Evolutionary conservation across 1,140 invertebrate genomes (phyloP).

Genomic region (Drosophila baimaii): DNA sequence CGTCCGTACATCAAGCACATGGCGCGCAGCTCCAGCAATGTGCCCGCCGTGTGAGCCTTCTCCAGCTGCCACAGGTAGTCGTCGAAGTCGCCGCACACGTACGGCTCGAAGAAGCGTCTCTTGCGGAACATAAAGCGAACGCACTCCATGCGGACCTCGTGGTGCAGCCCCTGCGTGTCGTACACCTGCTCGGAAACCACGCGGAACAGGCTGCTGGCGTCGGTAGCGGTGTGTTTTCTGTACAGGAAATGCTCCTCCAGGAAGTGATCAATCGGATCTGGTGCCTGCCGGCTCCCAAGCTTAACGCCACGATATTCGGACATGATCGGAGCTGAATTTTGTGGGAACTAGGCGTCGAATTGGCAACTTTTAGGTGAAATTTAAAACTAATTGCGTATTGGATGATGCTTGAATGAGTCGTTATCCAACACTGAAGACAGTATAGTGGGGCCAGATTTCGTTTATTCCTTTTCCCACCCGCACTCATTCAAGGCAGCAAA

Average conservation of each 20-base stretch:
- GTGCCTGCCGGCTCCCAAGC: not conserved
- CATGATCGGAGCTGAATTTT: not conserved
- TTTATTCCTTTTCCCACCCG: not conserved
- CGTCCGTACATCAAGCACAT: constrained; percentile 89
- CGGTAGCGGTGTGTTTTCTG: constrained; percentile 91
- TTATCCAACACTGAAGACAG: not conserved
- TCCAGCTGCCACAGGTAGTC: constrained; percentile 88
- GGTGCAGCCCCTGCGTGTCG: constrained; percentile 90
- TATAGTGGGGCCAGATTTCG: not conserved
- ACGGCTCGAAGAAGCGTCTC: constrained; percentile 84
- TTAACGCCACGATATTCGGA: not conserved
- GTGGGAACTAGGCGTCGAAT: not conserved
- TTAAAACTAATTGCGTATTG: not conserved
- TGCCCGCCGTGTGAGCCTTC: constrained; percentile 88
- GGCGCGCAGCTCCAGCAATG: constrained; percentile 88
- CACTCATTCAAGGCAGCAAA: too few relatives aligned
- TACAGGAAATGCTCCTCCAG: constrained; percentile 90
- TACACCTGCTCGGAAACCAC: constrained; percentile 94
- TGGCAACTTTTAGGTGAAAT: not conserved
- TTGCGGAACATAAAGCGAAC: constrained; percentile 88
- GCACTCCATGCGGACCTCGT: constrained; percentile 89
- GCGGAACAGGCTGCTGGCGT: constrained; percentile 92
- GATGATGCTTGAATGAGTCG: not conserved
- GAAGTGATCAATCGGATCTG: constrained; percentile 88
- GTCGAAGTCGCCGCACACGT: constrained; percentile 85